These are phyloP conservation scores for Botrylloides violaceus DNA, from an alignment of 23 tunicate species.

Conservation along the genomic window DNA sequence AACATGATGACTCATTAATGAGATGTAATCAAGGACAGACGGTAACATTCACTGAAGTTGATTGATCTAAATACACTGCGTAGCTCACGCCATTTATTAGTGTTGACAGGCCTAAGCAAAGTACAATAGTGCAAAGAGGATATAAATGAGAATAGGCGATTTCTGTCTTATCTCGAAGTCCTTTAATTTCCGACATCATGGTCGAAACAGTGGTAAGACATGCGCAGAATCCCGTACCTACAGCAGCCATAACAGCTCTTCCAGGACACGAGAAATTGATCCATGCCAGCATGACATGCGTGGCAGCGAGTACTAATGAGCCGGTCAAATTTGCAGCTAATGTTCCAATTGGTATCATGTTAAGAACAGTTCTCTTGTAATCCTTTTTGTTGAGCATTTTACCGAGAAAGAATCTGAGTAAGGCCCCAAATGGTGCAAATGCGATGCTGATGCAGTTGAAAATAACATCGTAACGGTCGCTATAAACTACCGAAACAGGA, in stretches of 20 bases:
- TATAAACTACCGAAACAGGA: neutral
- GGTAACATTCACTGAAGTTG: too few relatives aligned
- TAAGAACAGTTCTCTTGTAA: neutral
- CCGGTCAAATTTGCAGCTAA: conserved; percentile 24
- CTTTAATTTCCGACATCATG: conserved; percentile 49
- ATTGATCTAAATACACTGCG: too few relatives aligned
- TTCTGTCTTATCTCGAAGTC: conserved; percentile 32
- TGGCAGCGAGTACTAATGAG: neutral
- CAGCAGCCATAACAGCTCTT: conserved; percentile 25
- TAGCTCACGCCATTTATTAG: conserved; percentile 70
- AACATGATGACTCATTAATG: too few relatives aligned
- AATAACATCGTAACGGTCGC: neutral
- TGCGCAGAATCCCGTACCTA: conserved; percentile 72
- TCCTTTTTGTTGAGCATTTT: conserved; percentile 1
- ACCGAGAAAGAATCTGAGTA: neutral
- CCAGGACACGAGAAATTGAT: neutral
- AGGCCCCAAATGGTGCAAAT: conserved; percentile 35
- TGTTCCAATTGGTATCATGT: conserved; percentile 29
- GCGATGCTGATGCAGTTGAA: conserved; percentile 1
- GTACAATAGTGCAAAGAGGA: conserved; percentile 32
- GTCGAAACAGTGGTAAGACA: conserved; percentile 79
- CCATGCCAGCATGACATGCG: neutral
- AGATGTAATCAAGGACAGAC: too few relatives aligned
- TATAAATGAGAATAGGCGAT: conserved; percentile 37
- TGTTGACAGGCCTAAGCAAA: conserved; percentile 42